Base-by-base conservation (phyloP, 1,140 invertebrate genomes). In the Drosophila teissieri region DNA sequence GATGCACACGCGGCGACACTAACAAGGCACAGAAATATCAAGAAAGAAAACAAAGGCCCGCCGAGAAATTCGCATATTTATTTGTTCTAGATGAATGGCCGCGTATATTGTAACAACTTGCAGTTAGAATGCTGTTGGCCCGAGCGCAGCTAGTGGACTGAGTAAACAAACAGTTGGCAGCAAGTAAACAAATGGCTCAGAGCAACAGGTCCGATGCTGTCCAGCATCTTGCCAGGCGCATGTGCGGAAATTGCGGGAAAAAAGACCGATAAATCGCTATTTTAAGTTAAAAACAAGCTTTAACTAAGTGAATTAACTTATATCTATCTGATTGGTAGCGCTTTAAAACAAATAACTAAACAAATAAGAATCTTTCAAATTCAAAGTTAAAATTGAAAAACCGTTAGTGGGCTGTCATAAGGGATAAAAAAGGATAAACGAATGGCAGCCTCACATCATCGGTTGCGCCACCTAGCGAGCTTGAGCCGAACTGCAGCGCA, bases 161-260 rank as follows among this genome's bases (percentile, higher is more conserved):
- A 79, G 45, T 70, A 49, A 89, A 78, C 73, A 68, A 74, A 54
- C 40, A 51, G 24, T 2, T 0, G n/a, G n/a, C 48, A 49, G 37
- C 45, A 40, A 56, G 65, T 63, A 76, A 63, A 67, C 72, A 72
- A 61, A 56, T 15, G 15, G 34, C 34, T 56, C 48, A 45, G 37
- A 75, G 76, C 80, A 88, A 85, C 82, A 85, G 54, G 82, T 85
- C 36, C 11, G 19, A 19, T 36, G 19, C 44, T 39, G 3, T 74
- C 61, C 79, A 88, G 82, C 83, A 62, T 85, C 74, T 62, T 45
- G 34, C 40, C 19, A 27, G 62, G 77, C 82, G 80, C 80, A 83
- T 85, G 80, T 76, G 80, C 80, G 76, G 34, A n/a, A 44, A 12
- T 12, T 34, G n/a, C 27, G 12, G 0, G 14, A 40, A 34, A 49